Conservation (phyloP, 2,797 vertebrate genomes). For the Argyrosomus regius region DNA sequence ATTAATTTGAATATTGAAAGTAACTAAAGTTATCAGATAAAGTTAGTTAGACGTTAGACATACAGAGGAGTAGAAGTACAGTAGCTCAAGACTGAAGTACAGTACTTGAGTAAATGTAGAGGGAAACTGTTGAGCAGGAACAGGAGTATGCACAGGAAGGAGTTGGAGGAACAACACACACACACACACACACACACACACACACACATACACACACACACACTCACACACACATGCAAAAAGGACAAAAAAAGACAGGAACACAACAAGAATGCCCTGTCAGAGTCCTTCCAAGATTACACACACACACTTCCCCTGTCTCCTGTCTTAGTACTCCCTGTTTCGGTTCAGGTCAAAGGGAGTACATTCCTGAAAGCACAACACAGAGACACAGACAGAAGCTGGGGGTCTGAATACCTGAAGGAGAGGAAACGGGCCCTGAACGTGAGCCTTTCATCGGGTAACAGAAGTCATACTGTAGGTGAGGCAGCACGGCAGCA, state of each 20-base stretch:
- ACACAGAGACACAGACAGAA: constrained; percentile 25
- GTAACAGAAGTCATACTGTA: background rate
- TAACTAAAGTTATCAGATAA: background rate
- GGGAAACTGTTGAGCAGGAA: background rate
- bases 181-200: constrained; percentile 16
- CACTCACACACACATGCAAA: constrained; percentile 7
- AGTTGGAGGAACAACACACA: constrained; percentile 19
- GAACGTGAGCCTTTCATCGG: constrained; percentile 14
- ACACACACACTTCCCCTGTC: constrained; percentile 41
- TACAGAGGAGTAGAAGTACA: background rate
- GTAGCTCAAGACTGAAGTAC: too few relatives aligned
- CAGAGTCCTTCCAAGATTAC: constrained; percentile 33
- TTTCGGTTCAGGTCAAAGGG: constrained; percentile 48
- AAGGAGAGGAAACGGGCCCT: constrained; percentile 11
- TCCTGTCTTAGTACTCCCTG: constrained; percentile 28
- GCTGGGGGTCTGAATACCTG: constrained; percentile 21
- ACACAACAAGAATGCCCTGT: constrained; percentile 56
- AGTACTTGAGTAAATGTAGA: background rate
- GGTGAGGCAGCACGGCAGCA: background rate
- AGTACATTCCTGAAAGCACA: constrained; percentile 58
- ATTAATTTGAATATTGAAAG: background rate
- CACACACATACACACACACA: constrained; percentile 24
- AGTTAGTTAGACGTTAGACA: too few relatives aligned
- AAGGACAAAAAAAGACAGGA: constrained; percentile 31
- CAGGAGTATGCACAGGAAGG: constrained; percentile 25